These are phyloP conservation scores for Numenius arquata DNA, from an alignment of 2,113 vertebrate genomes.

Conservation along the genomic window DNA sequence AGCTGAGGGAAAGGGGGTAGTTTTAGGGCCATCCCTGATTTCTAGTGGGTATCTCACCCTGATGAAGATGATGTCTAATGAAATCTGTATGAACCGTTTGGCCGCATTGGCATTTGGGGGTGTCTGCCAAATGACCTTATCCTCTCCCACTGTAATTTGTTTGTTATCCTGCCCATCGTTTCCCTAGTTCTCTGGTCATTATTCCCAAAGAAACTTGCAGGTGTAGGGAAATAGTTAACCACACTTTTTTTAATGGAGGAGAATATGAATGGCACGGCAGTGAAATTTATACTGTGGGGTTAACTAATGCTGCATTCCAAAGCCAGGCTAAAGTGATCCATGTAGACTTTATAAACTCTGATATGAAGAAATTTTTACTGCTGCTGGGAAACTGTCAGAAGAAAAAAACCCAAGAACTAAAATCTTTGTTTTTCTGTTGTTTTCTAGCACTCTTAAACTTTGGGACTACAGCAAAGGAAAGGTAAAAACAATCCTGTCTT, in stretches of 20 bases:
- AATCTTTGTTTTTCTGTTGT: not conserved
- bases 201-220: not conserved
- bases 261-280: not conserved
- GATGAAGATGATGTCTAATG: not conserved
- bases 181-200: not conserved
- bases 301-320: not conserved
- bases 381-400: not conserved
- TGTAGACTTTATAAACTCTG: not conserved
- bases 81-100: not conserved
- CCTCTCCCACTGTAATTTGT: not conserved
- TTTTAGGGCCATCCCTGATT: not conserved
- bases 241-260: not conserved
- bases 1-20: not conserved
- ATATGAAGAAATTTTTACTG: not conserved
- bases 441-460: conserved; percentile 92
- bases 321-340: not conserved
- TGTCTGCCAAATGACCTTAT: not conserved
- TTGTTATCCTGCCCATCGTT: not conserved
- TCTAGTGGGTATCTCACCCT: not conserved
- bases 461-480: conserved; percentile 99
- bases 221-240: not conserved
- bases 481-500: conserved; percentile 66
- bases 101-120: not conserved
- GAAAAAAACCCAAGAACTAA: not conserved
- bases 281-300: not conserved